Conservation (phyloP, 2,797 vertebrate genomes). For the Brachymystax lenok region DNA sequence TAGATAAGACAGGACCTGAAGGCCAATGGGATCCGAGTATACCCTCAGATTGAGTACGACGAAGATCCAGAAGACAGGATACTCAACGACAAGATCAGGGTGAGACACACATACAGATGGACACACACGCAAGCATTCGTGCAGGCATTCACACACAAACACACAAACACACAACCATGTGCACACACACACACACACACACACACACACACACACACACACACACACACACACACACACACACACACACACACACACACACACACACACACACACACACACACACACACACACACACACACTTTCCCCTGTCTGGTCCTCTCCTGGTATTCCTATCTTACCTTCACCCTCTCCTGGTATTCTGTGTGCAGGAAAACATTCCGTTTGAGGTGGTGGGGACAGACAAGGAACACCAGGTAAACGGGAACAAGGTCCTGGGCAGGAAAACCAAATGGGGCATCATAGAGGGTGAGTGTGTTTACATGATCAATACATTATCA, state of each 20-base stretch:
- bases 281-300: neutral
- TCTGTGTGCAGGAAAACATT: conserved; percentile 83
- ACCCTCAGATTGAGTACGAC: conserved; percentile 88
- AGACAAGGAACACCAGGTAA: conserved; percentile 91
- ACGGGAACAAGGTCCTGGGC: conserved; percentile 90
- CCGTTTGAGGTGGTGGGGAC: conserved; percentile 96
- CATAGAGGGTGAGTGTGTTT: conserved; percentile 70
- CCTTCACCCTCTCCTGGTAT: neutral
- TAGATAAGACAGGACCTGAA: conserved; percentile 91
- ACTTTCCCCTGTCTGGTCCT: no score
- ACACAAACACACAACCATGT: neutral
- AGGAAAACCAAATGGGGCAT: conserved; percentile 97
- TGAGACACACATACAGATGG: conserved; percentile 51
- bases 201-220: no score
- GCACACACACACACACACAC: neutral
- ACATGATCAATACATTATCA: no score
- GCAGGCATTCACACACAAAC: no score
- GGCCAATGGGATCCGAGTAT: conserved; percentile 84
- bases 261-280: neutral
- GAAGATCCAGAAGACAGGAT: conserved; percentile 84
- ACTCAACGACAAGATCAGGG: conserved; percentile 89
- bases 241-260: no score
- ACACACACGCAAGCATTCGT: no score
- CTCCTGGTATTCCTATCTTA: no score
- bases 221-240: no score